Conservation (phyloP, 2,797 vertebrate genomes). For the Sandelia bainsii region DNA sequence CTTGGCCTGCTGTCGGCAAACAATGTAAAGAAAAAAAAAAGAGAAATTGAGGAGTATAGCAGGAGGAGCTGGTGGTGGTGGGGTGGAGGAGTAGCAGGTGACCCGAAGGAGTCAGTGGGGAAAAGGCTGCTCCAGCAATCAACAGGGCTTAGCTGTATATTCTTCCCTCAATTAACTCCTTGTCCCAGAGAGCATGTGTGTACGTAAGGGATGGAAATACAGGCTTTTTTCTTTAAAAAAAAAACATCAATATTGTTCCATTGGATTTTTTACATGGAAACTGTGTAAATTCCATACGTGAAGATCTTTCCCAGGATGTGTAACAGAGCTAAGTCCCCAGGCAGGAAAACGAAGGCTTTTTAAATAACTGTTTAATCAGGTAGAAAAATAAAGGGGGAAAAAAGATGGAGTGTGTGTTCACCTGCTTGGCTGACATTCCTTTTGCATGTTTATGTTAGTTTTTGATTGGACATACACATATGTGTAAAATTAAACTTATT, state of each 20-base stretch:
- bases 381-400: constrained; percentile 48
- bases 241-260: constrained; percentile 63
- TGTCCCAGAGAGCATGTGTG: constrained; percentile 40
- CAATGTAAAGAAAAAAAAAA: constrained; percentile 40
- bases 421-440: constrained; percentile 52
- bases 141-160: constrained; percentile 55
- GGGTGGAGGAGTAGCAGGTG: constrained; percentile 56
- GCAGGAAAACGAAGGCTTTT: constrained; percentile 41
- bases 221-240: constrained; percentile 24
- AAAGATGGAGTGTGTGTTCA: constrained; percentile 24
- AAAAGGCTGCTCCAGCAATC: constrained; percentile 59
- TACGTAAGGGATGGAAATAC: constrained; percentile 30
- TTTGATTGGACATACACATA: neutral
- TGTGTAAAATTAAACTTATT: neutral
- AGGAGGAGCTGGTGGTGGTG: constrained; percentile 16
- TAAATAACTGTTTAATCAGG: constrained; percentile 62
- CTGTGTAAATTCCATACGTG: constrained; percentile 52
- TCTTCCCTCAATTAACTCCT: constrained; percentile 67
- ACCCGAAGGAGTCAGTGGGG: constrained; percentile 41
- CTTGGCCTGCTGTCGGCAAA: constrained; percentile 49
- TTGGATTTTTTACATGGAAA: constrained; percentile 69
- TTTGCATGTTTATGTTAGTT: constrained; percentile 10
- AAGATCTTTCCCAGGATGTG: constrained; percentile 58
- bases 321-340: constrained; percentile 26
- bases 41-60: constrained; percentile 15